phyloP scores from a whole-genome alignment of 2,113 vertebrate genomes.

The Myotis yumanensis region DNA sequence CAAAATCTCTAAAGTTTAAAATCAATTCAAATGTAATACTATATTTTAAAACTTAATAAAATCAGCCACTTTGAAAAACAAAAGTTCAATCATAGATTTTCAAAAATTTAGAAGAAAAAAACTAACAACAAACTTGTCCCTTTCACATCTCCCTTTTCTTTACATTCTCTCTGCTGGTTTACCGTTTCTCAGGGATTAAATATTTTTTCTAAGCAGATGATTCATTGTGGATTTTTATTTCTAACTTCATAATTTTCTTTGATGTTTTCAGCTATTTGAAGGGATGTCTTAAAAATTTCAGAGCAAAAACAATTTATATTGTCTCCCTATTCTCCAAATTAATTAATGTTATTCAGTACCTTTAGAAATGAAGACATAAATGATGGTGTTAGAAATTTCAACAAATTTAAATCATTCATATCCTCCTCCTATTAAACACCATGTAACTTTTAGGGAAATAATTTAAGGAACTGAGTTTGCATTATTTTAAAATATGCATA shows the following conservation, averaged over 20 bases:
- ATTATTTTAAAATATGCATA: slow-evolving; percentile 12
- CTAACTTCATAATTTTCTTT: not conserved
- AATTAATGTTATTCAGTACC: not conserved
- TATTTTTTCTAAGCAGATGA: not conserved
- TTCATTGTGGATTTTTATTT: not conserved
- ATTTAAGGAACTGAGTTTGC: not conserved
- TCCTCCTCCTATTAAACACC: not conserved
- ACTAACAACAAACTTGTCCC: not conserved
- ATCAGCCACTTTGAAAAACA: not conserved
- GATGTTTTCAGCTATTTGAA: not conserved
- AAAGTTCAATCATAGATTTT: not conserved
- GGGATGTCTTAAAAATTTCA: not conserved
- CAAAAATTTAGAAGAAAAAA: not conserved
- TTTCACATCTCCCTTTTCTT: not conserved
- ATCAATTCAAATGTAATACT: not conserved
- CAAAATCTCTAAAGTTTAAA: not conserved
- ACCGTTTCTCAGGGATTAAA: not conserved
- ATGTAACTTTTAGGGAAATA: not conserved
- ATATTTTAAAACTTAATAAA: not conserved
- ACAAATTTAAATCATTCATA: not conserved
- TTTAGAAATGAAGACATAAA: slow-evolving; percentile 42
- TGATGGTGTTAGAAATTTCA: not conserved
- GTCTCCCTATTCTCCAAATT: not conserved
- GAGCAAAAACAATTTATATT: slow-evolving; percentile 7
- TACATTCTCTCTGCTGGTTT: not conserved